Conservation (phyloP, 2,888 invertebrate species). For the Therioaphis trifolii region DNA sequence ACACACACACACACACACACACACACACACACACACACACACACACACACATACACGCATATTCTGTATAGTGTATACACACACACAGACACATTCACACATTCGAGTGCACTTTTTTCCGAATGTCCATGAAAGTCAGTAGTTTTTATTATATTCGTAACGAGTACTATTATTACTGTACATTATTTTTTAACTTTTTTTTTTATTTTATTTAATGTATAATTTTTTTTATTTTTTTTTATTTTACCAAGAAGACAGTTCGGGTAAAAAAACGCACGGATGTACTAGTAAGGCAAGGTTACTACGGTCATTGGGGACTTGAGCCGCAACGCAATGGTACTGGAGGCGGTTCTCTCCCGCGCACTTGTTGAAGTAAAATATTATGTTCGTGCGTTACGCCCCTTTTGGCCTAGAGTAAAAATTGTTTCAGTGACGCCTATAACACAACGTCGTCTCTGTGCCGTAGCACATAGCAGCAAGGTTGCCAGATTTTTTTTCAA, state of each 20-base stretch:
- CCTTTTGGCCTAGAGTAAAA: slow-evolving; percentile 62
- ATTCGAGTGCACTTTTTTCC: neutral
- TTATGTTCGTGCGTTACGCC: slow-evolving; percentile 62
- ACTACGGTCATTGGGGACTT: slow-evolving; percentile 42
- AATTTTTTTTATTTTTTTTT: slow-evolving; percentile 2
- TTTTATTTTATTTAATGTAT: too few relatives aligned
- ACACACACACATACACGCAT: neutral
- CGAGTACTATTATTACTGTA: neutral
- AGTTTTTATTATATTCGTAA: neutral
- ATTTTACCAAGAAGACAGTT: slow-evolving; percentile 42
- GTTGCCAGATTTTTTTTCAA: slow-evolving; percentile 59
- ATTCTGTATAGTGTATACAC: neutral
- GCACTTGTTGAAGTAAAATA: slow-evolving; percentile 62
- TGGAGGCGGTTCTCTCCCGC: slow-evolving; percentile 63
- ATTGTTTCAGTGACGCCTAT: slow-evolving; percentile 62
- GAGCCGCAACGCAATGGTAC: slow-evolving; percentile 50
- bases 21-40: too few relatives aligned
- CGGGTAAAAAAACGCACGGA: slow-evolving; percentile 45
- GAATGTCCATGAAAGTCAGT: slow-evolving; percentile 28
- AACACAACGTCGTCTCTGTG: slow-evolving; percentile 27
- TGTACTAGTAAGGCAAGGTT: slow-evolving; percentile 45
- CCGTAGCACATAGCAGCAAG: slow-evolving; percentile 29
- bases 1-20: too few relatives aligned
- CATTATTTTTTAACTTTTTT: neutral
- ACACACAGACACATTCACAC: too few relatives aligned